Evolutionary conservation across 1,140 invertebrate species (phyloP).

Genomic region (Polyergus mexicanus): DNA sequence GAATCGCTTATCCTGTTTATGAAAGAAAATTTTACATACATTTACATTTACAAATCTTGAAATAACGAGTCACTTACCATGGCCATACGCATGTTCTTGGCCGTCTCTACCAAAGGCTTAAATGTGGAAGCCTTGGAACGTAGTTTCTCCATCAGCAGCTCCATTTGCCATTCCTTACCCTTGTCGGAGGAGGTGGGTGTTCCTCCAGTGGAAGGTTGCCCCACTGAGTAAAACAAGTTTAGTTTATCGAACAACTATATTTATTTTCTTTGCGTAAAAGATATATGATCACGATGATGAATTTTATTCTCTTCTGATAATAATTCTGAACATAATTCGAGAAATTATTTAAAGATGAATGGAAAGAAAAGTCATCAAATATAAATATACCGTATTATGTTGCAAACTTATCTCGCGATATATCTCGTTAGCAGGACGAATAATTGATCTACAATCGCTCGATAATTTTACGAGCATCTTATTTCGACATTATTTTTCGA

Average conservation of each 20-base stretch:
- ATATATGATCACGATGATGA: too few relatives aligned
- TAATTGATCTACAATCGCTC: too few relatives aligned
- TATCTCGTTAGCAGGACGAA: too few relatives aligned
- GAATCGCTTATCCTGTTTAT: slow-evolving; percentile 92
- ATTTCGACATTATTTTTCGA: too few relatives aligned
- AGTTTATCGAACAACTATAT: not conserved
- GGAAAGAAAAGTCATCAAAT: too few relatives aligned
- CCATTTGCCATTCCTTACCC: slow-evolving; percentile 91
- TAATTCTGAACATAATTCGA: too few relatives aligned
- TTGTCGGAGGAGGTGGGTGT: slow-evolving; percentile 86
- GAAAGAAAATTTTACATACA: slow-evolving; percentile 34
- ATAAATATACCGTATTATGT: too few relatives aligned
- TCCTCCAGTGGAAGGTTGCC: slow-evolving; percentile 78
- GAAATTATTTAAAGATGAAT: too few relatives aligned
- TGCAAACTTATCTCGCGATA: too few relatives aligned
- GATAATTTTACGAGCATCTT: too few relatives aligned
- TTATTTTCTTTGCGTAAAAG: not conserved
- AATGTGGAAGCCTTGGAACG: slow-evolving; percentile 91
- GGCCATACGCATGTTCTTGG: slow-evolving; percentile 94
- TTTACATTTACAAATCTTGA: not conserved
- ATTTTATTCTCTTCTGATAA: not conserved
- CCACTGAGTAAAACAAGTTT: slow-evolving; percentile 74
- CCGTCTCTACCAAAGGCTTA: slow-evolving; percentile 93
- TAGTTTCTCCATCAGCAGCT: slow-evolving; percentile 95
- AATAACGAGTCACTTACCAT: slow-evolving; percentile 88